Evolutionary conservation across 2,797 vertebrate genomes (phyloP).

Genomic region (Clarias platycephalus): DNA sequence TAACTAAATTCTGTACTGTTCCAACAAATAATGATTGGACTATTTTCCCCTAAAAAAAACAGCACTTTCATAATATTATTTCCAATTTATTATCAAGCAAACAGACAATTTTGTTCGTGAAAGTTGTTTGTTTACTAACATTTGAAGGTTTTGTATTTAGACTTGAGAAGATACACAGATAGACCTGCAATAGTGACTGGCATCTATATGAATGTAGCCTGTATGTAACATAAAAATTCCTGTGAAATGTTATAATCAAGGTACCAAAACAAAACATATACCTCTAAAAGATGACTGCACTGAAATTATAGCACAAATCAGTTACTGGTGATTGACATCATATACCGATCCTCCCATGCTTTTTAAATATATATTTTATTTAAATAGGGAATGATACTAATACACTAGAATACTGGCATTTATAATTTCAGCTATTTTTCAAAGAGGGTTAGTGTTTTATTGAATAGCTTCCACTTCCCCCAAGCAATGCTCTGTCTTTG

Average conservation of each 20-base stretch:
- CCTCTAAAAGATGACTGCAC: neutral
- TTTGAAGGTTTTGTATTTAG: neutral
- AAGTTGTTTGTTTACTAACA: neutral
- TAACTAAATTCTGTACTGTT: constrained; percentile 3
- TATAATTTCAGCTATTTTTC: neutral
- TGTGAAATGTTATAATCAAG: neutral
- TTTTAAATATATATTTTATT: neutral
- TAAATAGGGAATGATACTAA: neutral
- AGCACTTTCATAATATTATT: neutral
- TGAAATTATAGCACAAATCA: neutral
- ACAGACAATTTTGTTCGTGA: neutral
- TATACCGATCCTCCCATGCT: neutral
- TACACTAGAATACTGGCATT: neutral
- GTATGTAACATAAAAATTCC: neutral
- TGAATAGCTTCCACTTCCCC: neutral
- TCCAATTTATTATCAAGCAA: neutral
- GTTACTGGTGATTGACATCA: neutral
- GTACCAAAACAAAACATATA: neutral
- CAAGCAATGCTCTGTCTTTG: neutral
- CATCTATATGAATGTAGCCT: neutral
- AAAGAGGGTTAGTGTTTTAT: neutral
- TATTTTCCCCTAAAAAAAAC: no score
- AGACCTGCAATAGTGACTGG: no score
- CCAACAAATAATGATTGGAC: neutral
- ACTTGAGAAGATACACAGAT: neutral